A percentile compares a stretch with the other conserved stretches of the same genome.
Evolutionary conservation across 2,888 invertebrate species (phyloP).

Genomic region (Nomada ferruginata): DNA sequence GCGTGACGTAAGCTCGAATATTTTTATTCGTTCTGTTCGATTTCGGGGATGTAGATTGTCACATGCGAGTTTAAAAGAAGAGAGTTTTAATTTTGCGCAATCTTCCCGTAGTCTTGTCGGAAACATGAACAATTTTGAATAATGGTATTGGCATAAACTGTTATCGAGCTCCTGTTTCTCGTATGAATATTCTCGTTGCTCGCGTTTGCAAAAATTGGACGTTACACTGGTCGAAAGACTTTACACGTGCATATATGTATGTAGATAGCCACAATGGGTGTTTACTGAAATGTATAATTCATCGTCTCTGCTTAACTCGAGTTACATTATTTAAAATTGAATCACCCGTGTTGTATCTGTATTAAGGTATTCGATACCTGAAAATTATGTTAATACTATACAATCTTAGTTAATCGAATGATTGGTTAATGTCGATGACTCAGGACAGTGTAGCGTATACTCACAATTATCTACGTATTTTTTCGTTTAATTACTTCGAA

Average conservation of each 20-base stretch:
- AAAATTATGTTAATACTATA: not conserved
- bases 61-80: not conserved
- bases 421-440: constrained; percentile 1
- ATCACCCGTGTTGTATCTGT: not conserved
- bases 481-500: not conserved
- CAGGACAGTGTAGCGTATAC: constrained; percentile 3
- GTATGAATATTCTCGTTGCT: too few species aligned
- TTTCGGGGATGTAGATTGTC: not conserved
- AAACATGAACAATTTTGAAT: too few species aligned
- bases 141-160: too few species aligned
- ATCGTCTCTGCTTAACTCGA: not conserved
- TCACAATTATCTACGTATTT: not conserved
- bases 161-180: too few species aligned
- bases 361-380: too few species aligned
- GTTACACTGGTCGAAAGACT: too few species aligned
- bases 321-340: not conserved
- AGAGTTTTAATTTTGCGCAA: not conserved
- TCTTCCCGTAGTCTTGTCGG: too few species aligned
- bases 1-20: not conserved
- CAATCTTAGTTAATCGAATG: too few species aligned
- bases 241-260: not conserved
- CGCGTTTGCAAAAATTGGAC: too few species aligned
- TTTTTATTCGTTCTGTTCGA: not conserved
- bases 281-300: too few species aligned
- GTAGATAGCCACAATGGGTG: too few species aligned